phyloP scores from a whole-genome alignment of 1,140 invertebrate genomes.

The Drosophila tristis region DNA sequence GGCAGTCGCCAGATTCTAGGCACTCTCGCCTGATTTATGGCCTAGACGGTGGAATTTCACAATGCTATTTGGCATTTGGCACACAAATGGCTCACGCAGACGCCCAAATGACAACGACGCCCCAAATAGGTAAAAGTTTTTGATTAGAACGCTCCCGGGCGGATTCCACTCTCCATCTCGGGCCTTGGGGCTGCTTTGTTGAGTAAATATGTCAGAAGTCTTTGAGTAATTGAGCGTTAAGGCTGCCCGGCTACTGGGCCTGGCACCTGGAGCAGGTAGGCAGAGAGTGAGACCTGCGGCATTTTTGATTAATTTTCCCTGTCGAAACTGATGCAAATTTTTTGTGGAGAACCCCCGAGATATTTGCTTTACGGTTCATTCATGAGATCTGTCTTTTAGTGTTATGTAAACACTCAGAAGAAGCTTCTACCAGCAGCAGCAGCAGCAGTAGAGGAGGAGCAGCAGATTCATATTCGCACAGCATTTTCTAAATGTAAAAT shows the following conservation, averaged over 20 bases:
- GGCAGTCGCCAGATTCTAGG: slow-evolving; percentile 66
- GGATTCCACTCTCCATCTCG: slow-evolving; percentile 15
- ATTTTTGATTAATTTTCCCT: slow-evolving; percentile 68
- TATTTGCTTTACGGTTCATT: slow-evolving; percentile 78
- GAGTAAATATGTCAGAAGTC: slow-evolving; percentile 75
- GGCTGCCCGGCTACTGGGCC: slow-evolving; percentile 41
- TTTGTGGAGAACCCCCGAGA: slow-evolving; percentile 29
- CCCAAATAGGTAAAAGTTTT: slow-evolving; percentile 56
- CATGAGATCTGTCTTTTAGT: slow-evolving; percentile 61
- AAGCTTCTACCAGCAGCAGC: slow-evolving; percentile 8
- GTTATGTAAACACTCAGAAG: slow-evolving; percentile 74
- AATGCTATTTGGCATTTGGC: slow-evolving; percentile 72
- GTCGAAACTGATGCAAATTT: slow-evolving; percentile 75
- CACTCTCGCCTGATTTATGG: slow-evolving; percentile 75
- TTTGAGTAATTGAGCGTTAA: slow-evolving; percentile 74
- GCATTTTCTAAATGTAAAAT: slow-evolving; percentile 63
- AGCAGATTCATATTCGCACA: slow-evolving; percentile 60
- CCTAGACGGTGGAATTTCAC: slow-evolving; percentile 64
- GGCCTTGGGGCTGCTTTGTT: slow-evolving; percentile 55
- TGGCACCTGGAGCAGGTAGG: slow-evolving; percentile 10
- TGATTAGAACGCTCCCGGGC: slow-evolving; percentile 58
- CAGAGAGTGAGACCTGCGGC: slow-evolving; percentile 26
- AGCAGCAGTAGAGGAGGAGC: slow-evolving; percentile 6
- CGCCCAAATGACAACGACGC: slow-evolving; percentile 34
- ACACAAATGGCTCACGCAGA: slow-evolving; percentile 59